phyloP scores from a whole-genome alignment of 2,888 invertebrate species.

The Xestobium rufovillosum region DNA sequence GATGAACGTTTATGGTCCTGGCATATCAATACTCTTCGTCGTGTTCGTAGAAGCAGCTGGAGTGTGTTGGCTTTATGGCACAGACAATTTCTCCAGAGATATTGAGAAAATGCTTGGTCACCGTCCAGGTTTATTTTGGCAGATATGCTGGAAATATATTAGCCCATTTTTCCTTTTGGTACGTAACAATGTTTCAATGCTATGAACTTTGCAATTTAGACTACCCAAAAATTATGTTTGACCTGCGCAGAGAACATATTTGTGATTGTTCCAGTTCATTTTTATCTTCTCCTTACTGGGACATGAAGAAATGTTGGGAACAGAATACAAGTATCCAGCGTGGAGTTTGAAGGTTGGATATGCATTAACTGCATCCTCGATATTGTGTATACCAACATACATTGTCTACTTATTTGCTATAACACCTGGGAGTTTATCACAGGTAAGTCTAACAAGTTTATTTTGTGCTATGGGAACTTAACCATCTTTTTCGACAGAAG shows the following conservation, averaged over 20 bases:
- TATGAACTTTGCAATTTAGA: neutral
- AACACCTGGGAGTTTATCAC: conserved; percentile 54
- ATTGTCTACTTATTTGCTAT: conserved; percentile 68
- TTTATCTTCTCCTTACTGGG: conserved; percentile 77
- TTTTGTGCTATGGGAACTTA: no score
- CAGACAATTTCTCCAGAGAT: conserved; percentile 71
- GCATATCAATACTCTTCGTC: conserved; percentile 79
- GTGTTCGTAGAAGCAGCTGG: conserved; percentile 88
- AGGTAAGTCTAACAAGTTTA: conserved; percentile 42
- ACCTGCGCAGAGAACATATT: conserved; percentile 5
- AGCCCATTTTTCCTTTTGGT: conserved; percentile 80
- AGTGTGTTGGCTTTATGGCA: conserved; percentile 85
- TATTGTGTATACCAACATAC: conserved; percentile 78
- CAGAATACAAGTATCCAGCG: conserved; percentile 65
- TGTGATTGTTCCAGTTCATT: conserved; percentile 51
- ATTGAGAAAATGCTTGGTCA: conserved; percentile 78
- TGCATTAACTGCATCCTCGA: conserved; percentile 75
- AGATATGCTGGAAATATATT: conserved; percentile 79
- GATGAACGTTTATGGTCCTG: conserved; percentile 81
- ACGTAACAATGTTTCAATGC: conserved; percentile 27
- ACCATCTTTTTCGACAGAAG: no score
- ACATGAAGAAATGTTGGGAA: conserved; percentile 73
- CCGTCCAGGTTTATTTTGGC: conserved; percentile 71
- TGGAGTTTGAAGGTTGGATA: conserved; percentile 80
- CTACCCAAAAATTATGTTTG: neutral